Evolutionary conservation across 2,113 vertebrate species (phyloP), one percentile per base, ranked within the genome.

Genomic region (Microcebus ravelobensis): DNA sequence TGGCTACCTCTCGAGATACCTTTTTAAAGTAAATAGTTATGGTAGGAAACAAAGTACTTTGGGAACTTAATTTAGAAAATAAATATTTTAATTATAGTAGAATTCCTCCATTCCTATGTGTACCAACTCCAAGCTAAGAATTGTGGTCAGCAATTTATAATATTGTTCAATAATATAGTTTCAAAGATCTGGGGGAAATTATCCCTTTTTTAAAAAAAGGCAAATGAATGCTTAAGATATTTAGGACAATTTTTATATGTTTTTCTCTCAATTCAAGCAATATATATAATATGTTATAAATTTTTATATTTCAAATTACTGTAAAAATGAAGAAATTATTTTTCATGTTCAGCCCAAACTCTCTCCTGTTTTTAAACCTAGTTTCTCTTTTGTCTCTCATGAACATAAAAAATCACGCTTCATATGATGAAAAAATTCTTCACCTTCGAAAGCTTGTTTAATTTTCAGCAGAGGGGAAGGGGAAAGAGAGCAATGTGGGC

Each of bases 61-160:
- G 87, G n/a, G 31, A 67, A 93, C 29, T 55, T 84, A 96, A 94
- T 74, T 95, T 84, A 82, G 68, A 87, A 93, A 83, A 57, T n/a
- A 93, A 83, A 42, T n/a, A 90, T 77, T 90, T 97, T 93, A 93
- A 71, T 96, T 80, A 81, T 81, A 89, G 48, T 52, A 94, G 55
- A 93, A 73, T 88, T 93, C 20, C 71, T 76, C 23, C 9, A 50
- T 79, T 96, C 36, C 11, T 87, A 3, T 96, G 17, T 73, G 5
- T 93, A 67, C 59, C 57, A 61, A 71, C 36, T 76, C 21, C 67
- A 93, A 52, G 12, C n/a, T 91, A 88, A 92, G 42, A 94, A 96
- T 36, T 74, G 17, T 71, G 59, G 55, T 57, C 17, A 97, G n/a
- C 59, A 90, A 31, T 34, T 84, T 82, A 80, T 39, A 81, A 6